These are phyloP conservation scores for Motacilla alba DNA, from an alignment of 2,113 vertebrate species.

Conservation along the genomic window DNA sequence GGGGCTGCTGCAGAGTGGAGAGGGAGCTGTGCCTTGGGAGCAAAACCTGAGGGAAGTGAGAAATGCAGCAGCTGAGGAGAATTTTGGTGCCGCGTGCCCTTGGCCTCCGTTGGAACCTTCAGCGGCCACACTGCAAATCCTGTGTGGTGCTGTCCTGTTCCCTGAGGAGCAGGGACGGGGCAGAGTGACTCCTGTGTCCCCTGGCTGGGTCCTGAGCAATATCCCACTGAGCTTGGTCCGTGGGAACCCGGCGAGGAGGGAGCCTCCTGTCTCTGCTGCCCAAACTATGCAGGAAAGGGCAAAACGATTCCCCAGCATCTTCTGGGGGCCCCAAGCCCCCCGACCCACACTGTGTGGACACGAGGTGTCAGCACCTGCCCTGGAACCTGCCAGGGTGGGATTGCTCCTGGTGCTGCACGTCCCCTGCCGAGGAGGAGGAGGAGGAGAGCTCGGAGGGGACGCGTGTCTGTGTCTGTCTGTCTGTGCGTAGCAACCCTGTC, in stretches of 20 bases:
- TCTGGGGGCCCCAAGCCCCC: not conserved
- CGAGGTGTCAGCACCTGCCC: slow-evolving; percentile 45
- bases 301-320: not conserved
- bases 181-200: not conserved
- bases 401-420: slow-evolving; percentile 51
- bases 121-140: not conserved
- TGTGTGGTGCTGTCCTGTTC: not conserved
- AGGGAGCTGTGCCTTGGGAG: not conserved
- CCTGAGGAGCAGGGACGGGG: not conserved
- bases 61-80: not conserved
- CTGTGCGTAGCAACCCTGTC: not conserved
- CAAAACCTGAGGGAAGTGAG: not conserved
- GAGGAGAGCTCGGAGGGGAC: not conserved
- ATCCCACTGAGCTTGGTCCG: not conserved
- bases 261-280: not conserved
- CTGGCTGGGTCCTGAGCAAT: not conserved
- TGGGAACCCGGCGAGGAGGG: not conserved
- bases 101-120: not conserved
- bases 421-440: not conserved
- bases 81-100: not conserved
- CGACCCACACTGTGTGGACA: slow-evolving; percentile 58
- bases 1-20: not conserved
- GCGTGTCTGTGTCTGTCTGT: slow-evolving; percentile 44
- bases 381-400: not conserved
- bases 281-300: slow-evolving; percentile 45